Percentiles rank a stretch among this genome's conserved stretches.
Evolutionary conservation across 2,888 invertebrate genomes (phyloP).

Genomic region (Vesta saturnalis): DNA sequence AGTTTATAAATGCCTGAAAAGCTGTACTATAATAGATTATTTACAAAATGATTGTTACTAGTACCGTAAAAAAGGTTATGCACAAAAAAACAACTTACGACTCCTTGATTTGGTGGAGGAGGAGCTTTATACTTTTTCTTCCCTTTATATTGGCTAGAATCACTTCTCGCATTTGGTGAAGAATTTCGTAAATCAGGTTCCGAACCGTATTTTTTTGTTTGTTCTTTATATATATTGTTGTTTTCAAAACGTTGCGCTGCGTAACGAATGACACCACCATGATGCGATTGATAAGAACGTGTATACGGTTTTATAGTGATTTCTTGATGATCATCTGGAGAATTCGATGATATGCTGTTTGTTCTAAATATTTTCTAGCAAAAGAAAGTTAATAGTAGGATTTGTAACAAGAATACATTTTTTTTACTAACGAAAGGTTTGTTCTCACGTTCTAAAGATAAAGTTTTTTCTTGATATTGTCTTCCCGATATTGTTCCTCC

Average conservation of each 20-base stretch:
- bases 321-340: constrained; percentile 33
- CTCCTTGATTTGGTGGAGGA: constrained; percentile 65
- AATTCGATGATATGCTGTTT: constrained; percentile 39
- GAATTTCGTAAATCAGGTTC: constrained; percentile 73
- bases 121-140: constrained; percentile 84
- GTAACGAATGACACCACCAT: constrained; percentile 25
- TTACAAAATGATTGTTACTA: too few species aligned
- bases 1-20: background rate
- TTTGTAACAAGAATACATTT: background rate
- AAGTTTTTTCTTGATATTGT: constrained; percentile 44
- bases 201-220: constrained; percentile 74
- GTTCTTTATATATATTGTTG: constrained; percentile 44
- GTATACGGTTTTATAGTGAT: constrained; percentile 21
- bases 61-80: too few species aligned
- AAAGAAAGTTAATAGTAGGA: constrained; percentile 6
- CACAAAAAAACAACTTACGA: too few species aligned
- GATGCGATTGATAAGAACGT: constrained; percentile 28
- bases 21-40: background rate
- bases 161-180: constrained; percentile 43
- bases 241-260: constrained; percentile 39
- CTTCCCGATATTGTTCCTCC: constrained; percentile 86
- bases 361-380: constrained; percentile 40
- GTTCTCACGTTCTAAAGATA: constrained; percentile 31
- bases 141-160: constrained; percentile 65
- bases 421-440: constrained; percentile 29